Percentiles rank a stretch among this genome's conserved stretches.
phyloP scores from a whole-genome alignment of 2,888 invertebrate genomes.

The Mesorhabditis sp. region DNA sequence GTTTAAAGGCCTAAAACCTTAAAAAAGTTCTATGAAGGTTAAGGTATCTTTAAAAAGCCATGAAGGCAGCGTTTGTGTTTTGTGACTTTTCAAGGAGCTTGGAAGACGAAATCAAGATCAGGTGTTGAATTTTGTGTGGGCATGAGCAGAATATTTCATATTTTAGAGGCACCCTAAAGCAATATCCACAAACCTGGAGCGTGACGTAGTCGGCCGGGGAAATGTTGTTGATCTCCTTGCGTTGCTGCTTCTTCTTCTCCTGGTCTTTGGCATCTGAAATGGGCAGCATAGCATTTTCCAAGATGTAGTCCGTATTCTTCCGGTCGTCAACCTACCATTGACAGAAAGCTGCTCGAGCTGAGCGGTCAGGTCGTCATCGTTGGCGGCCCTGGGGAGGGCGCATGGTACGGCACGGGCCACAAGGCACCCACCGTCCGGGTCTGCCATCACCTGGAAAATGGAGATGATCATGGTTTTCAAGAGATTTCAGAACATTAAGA shows the following conservation, averaged over 20 bases:
- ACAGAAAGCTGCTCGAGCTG: slow-evolving; percentile 25
- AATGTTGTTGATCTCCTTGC: slow-evolving; percentile 20
- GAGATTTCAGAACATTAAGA: not conserved
- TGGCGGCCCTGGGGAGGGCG: slow-evolving; percentile 11
- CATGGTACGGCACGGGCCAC: slow-evolving; percentile 35
- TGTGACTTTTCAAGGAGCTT: no score
- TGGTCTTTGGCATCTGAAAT: not conserved
- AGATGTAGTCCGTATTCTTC: no score
- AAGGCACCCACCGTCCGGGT: slow-evolving; percentile 28
- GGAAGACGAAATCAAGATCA: no score
- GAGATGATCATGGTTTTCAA: not conserved
- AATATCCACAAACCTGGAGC: slow-evolving; percentile 3
- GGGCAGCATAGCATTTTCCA: not conserved
- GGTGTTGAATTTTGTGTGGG: no score
- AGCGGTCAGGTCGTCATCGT: slow-evolving; percentile 21
- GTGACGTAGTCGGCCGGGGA: slow-evolving; percentile 50
- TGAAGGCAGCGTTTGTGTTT: no score
- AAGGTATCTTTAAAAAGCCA: no score
- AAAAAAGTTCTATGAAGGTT: no score
- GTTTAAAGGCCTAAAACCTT: no score
- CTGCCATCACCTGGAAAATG: slow-evolving; percentile 19
- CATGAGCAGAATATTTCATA: no score
- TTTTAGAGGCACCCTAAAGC: no score
- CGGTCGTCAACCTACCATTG: slow-evolving; percentile 9
- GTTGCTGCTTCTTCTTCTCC: slow-evolving; percentile 4